Percentiles rank a stretch among this genome's conserved stretches.
phyloP scores from a whole-genome alignment of 2,888 invertebrate genomes.

The Onthophagus sagittarius region DNA sequence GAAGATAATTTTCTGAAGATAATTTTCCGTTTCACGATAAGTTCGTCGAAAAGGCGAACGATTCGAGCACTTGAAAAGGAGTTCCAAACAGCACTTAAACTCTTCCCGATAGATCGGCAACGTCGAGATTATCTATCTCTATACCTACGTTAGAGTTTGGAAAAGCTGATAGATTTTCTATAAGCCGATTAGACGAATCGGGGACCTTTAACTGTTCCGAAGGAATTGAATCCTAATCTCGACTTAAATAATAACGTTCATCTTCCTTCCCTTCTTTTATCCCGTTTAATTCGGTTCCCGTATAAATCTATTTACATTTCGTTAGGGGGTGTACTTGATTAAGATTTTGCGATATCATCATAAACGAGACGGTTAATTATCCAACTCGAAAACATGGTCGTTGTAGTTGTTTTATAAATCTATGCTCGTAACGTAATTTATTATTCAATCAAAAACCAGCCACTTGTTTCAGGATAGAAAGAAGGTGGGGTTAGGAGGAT shows the following conservation, averaged over 20 bases:
- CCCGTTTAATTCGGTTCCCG: not conserved
- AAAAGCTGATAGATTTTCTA: not conserved
- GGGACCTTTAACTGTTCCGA: not conserved
- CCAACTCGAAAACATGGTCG: not conserved
- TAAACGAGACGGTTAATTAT: not conserved
- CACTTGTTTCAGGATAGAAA: not conserved
- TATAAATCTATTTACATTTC: not conserved
- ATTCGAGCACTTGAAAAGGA: not conserved
- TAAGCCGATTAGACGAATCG: not conserved
- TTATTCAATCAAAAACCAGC: not conserved
- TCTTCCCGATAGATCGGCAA: not conserved
- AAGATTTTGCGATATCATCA: not conserved
- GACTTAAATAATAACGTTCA: not conserved
- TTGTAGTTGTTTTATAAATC: too few species aligned
- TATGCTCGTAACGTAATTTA: not conserved
- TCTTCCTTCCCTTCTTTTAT: not conserved
- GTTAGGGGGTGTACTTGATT: not conserved
- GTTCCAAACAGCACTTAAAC: not conserved
- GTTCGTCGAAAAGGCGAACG: not conserved
- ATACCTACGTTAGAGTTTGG: not conserved
- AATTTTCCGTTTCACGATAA: not conserved
- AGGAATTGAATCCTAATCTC: not conserved
- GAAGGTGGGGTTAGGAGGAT: not conserved
- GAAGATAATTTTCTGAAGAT: not conserved
- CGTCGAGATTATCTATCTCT: not conserved